These are phyloP conservation scores for Galaxias olidus DNA, from an alignment of 2,797 vertebrate genomes.

Conservation along the genomic window DNA sequence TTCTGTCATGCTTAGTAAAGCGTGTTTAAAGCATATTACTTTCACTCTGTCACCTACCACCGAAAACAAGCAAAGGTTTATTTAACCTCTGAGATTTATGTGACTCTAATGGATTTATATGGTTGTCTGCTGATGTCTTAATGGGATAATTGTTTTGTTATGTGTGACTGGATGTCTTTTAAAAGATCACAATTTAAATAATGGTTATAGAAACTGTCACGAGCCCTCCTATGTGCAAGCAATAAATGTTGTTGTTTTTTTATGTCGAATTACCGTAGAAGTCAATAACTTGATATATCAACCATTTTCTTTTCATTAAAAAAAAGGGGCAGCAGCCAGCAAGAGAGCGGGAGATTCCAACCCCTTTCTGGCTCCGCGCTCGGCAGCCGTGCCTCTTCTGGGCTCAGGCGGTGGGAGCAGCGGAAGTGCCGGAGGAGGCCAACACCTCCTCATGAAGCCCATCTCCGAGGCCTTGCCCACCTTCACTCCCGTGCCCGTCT, in stretches of 20 bases:
- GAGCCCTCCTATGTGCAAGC: too few species aligned
- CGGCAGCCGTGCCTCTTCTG: conserved; percentile 90
- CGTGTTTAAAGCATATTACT: neutral
- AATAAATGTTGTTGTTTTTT: too few species aligned
- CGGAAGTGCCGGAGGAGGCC: conserved; percentile 74
- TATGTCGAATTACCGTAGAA: too few species aligned
- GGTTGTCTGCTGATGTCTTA: too few species aligned
- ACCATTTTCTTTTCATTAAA: conserved; percentile 3
- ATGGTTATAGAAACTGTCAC: too few species aligned
- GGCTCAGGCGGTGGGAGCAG: conserved; percentile 63
- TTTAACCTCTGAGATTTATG: too few species aligned
- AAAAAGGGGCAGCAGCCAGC: conserved; percentile 66
- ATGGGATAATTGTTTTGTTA: too few species aligned
- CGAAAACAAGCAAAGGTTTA: too few species aligned
- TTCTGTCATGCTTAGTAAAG: neutral
- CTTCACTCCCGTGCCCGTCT: conserved; percentile 92
- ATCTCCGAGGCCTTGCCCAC: conserved; percentile 89
- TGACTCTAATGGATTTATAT: too few species aligned
- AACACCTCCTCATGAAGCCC: conserved; percentile 96
- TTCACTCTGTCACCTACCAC: too few species aligned
- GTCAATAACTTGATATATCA: neutral
- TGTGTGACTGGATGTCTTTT: too few species aligned
- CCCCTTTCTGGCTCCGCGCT: conserved; percentile 92
- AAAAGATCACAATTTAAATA: too few species aligned
- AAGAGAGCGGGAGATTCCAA: conserved; percentile 79